These are phyloP conservation scores for Whitmania pigra DNA, from an alignment of 1,140 invertebrate species.

Conservation along the genomic window DNA sequence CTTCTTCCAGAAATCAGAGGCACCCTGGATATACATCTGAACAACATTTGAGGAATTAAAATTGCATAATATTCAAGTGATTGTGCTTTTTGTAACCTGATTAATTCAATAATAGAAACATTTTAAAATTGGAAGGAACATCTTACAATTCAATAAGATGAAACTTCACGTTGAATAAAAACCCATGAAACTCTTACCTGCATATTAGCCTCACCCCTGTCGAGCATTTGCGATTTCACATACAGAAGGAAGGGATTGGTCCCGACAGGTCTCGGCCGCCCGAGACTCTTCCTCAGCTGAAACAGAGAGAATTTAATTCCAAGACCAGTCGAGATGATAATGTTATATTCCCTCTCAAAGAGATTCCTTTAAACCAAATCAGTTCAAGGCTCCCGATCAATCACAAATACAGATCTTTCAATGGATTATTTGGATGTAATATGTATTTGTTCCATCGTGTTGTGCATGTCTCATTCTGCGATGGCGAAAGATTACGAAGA, in stretches of 20 bases:
- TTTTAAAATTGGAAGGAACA: not conserved
- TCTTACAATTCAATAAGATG: not conserved
- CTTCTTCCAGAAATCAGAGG: slow-evolving; percentile 16
- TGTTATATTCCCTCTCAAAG: too few species aligned
- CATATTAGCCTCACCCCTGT: slow-evolving; percentile 9
- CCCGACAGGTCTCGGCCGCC: not conserved
- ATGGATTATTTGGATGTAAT: too few species aligned
- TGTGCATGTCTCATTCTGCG: too few species aligned
- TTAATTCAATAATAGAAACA: not conserved
- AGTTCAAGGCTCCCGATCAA: too few species aligned
- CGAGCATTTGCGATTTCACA: slow-evolving; percentile 1
- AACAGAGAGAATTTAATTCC: not conserved
- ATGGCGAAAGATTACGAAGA: too few species aligned
- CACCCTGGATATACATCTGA: slow-evolving; percentile 6
- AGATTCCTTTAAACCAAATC: too few species aligned
- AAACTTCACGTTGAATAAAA: not conserved
- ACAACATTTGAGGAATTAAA: slow-evolving; percentile 3
- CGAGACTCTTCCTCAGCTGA: slow-evolving; percentile 2
- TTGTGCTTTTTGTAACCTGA: too few species aligned
- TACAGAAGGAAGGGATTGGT: slow-evolving; percentile 10
- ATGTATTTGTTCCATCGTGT: too few species aligned
- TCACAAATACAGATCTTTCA: too few species aligned
- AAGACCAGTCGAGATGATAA: not conserved
- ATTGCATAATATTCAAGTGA: not conserved
- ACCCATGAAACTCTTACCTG: not conserved